Percentiles rank a stretch among this genome's conserved stretches.
Evolutionary conservation across 2,113 vertebrate species (phyloP).

Genomic region (Lycaon pictus): DNA sequence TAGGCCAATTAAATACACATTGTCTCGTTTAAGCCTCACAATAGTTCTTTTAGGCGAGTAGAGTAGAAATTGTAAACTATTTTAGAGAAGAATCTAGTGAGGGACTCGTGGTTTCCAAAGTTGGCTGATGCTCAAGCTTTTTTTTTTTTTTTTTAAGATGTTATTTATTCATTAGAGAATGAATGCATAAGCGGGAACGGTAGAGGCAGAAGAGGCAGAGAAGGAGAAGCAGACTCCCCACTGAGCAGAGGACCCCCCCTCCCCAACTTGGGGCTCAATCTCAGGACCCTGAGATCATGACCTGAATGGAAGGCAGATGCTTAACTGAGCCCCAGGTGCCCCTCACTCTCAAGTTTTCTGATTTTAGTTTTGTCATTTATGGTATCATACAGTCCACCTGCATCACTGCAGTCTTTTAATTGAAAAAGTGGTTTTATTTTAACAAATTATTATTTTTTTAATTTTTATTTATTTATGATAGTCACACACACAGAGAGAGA

Average conservation of each 20-base stretch:
- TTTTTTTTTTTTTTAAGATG: not conserved
- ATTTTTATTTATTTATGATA: too few species aligned
- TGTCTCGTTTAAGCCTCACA: not conserved
- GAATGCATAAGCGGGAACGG: not conserved
- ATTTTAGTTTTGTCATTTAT: conserved; percentile 31
- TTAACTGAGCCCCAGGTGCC: not conserved
- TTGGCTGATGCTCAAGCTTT: not conserved
- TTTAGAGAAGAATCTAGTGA: conserved; percentile 33
- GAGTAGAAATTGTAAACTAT: conserved; percentile 30
- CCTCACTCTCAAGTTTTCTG: not conserved
- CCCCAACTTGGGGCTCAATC: not conserved
- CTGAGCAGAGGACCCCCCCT: not conserved
- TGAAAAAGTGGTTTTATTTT: conserved; percentile 49
- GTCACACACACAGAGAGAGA: too few species aligned
- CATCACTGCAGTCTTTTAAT: not conserved
- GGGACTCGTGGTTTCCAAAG: not conserved
- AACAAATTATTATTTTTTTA: not conserved
- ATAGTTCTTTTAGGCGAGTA: not conserved
- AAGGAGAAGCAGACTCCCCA: not conserved
- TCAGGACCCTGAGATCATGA: not conserved
- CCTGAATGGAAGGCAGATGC: not conserved
- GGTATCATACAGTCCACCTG: not conserved
- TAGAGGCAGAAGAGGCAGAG: not conserved
- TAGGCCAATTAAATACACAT: not conserved
- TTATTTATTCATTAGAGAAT: not conserved